Conservation (phyloP, 2,888 invertebrate genomes). For the Sinhomidia bicolor region DNA sequence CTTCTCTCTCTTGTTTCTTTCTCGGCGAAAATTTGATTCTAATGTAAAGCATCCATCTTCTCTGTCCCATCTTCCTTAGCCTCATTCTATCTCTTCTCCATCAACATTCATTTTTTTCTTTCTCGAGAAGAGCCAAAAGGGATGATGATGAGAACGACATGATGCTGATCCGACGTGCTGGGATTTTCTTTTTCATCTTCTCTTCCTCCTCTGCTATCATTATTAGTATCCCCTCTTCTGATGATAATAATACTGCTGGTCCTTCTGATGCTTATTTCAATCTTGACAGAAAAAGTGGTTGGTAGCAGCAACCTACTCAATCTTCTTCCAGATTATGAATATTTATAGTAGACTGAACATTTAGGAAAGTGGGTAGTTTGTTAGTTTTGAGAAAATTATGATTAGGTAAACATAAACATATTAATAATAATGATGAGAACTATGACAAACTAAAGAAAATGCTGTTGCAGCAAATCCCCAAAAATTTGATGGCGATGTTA, state of each 20-base stretch:
- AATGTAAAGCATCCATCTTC: slow-evolving; percentile 29
- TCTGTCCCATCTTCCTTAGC: neutral
- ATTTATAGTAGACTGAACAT: neutral
- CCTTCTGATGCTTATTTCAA: slow-evolving; percentile 40
- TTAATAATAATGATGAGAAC: neutral
- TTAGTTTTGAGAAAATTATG: slow-evolving; percentile 48
- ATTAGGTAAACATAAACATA: slow-evolving; percentile 16
- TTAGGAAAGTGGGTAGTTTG: neutral
- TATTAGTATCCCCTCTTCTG: slow-evolving; percentile 10
- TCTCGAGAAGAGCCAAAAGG: neutral
- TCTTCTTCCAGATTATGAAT: neutral
- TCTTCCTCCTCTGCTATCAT: neutral
- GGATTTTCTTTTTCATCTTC: neutral
- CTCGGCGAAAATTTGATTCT: slow-evolving; percentile 26
- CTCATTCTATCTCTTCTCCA: neutral
- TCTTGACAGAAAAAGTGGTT: slow-evolving; percentile 27
- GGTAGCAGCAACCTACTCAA: neutral
- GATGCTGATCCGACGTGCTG: neutral
- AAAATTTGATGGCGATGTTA: slow-evolving; percentile 48
- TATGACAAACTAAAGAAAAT: too few relatives aligned
- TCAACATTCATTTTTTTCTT: neutral
- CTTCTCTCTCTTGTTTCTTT: neutral
- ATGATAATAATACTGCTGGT: neutral
- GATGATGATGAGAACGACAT: neutral
- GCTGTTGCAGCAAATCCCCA: neutral